Evolutionary conservation across 2,888 invertebrate species (phyloP).

Genomic region (Apantesis nais): DNA sequence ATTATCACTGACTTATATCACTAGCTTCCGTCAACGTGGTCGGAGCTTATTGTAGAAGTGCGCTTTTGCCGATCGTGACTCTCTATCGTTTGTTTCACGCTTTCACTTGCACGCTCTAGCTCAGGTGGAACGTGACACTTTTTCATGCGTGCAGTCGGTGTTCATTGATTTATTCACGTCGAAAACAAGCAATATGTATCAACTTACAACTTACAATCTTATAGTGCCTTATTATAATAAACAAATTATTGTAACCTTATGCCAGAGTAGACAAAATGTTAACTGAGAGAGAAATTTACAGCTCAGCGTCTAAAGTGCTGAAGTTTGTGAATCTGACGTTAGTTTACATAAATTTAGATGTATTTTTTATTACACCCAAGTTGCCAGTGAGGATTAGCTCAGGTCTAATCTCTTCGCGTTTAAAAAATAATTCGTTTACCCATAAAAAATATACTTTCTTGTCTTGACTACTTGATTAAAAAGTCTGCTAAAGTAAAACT

Average conservation of each 20-base stretch:
- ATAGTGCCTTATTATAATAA: background rate
- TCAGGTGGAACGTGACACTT: too few species aligned
- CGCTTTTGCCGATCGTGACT: too few species aligned
- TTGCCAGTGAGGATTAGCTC: background rate
- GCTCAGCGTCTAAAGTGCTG: slow-evolving; percentile 3
- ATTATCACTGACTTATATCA: too few species aligned
- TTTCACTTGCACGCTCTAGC: too few species aligned
- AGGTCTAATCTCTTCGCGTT: background rate
- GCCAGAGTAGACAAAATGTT: slow-evolving; percentile 2
- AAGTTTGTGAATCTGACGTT: slow-evolving; percentile 10
- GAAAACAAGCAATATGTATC: too few species aligned
- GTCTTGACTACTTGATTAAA: background rate
- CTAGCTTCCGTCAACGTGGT: too few species aligned
- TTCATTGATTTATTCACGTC: too few species aligned
- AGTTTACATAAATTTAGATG: slow-evolving; percentile 12
- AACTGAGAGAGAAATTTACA: background rate
- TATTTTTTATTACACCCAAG: slow-evolving; percentile 7
- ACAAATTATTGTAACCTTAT: background rate
- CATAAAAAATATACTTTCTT: background rate
- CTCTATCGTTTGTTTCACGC: too few species aligned
- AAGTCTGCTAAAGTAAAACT: background rate
- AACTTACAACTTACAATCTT: too few species aligned
- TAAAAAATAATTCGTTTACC: background rate
- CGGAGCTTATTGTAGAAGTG: too few species aligned
- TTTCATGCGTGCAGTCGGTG: too few species aligned